Conservation (phyloP, 2,888 invertebrate genomes). For the Acrocyrtus sp. region DNA sequence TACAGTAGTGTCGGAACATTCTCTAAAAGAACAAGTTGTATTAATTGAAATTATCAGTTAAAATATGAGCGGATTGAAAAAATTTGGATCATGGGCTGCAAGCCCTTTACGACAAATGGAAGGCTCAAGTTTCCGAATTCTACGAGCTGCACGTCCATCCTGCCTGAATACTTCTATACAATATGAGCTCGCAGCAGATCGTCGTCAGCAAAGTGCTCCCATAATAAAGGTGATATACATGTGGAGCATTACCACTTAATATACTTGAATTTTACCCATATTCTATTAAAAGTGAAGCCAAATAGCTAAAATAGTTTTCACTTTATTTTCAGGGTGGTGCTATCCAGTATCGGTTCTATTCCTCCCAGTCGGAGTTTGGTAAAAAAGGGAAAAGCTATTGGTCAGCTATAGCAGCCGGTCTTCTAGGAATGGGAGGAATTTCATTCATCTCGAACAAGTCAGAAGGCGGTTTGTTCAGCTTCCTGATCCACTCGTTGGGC, state of each 20-base stretch:
- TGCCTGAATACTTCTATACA: not conserved
- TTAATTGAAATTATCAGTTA: no score
- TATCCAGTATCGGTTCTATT: no score
- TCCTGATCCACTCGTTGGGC: no score
- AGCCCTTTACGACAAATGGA: slow-evolving; percentile 11
- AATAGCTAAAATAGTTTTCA: no score
- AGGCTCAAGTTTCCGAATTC: slow-evolving; percentile 16
- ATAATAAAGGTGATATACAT: not conserved
- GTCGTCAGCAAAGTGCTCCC: not conserved
- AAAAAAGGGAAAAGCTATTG: slow-evolving; percentile 17
- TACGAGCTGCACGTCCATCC: slow-evolving; percentile 19
- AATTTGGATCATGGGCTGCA: slow-evolving; percentile 14
- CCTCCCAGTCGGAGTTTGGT: no score
- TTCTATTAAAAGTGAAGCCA: not conserved
- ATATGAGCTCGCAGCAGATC: not conserved
- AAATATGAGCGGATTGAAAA: slow-evolving; percentile 26
- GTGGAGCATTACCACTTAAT: not conserved
- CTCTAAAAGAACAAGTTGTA: no score
- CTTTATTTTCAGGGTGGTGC: not conserved
- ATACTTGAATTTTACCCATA: no score
- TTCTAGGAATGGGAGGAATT: slow-evolving; percentile 37
- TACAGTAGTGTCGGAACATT: no score
- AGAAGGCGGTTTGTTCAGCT: no score
- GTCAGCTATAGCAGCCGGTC: slow-evolving; percentile 31
- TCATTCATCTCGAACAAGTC: slow-evolving; percentile 4